phyloP scores from a whole-genome alignment of 2,797 vertebrate species.

The Trachops cirrhosus region DNA sequence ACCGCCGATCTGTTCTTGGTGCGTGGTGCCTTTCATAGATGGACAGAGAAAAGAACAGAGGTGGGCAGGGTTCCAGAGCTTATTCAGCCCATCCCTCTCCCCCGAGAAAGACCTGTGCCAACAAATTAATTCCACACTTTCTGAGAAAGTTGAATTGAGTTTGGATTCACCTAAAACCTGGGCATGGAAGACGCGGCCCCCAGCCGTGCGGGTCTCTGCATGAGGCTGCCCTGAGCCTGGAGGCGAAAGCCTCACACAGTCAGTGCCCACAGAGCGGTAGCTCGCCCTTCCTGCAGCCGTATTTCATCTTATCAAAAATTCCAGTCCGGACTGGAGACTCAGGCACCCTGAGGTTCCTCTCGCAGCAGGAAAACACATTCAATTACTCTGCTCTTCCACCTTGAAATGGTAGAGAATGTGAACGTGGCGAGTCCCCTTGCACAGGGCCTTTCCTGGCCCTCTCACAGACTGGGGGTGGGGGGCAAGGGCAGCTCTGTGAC shows the following conservation, averaged over 20 bases:
- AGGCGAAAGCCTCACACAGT: neutral
- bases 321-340: neutral
- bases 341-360: neutral
- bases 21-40: neutral
- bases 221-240: neutral
- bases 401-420: neutral
- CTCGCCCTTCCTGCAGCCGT: neutral
- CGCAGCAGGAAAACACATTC: neutral
- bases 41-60: neutral
- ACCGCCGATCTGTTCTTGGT: accelerated
- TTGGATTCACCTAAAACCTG: neutral
- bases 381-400: neutral
- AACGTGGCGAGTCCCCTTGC: neutral
- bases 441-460: neutral
- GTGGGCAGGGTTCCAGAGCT: neutral
- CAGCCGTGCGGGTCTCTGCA: neutral
- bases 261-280: accelerated
- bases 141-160: neutral
- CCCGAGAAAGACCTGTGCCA: neutral
- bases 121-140: neutral
- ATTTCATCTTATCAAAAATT: slow-evolving; percentile 22
- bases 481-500: accelerated
- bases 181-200: neutral
- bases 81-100: neutral
- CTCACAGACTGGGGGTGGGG: neutral